Evolutionary conservation across 2,888 invertebrate species (phyloP), one percentile per base, ranked within the genome.

Genomic region (Agrenia bidenticulata): DNA sequence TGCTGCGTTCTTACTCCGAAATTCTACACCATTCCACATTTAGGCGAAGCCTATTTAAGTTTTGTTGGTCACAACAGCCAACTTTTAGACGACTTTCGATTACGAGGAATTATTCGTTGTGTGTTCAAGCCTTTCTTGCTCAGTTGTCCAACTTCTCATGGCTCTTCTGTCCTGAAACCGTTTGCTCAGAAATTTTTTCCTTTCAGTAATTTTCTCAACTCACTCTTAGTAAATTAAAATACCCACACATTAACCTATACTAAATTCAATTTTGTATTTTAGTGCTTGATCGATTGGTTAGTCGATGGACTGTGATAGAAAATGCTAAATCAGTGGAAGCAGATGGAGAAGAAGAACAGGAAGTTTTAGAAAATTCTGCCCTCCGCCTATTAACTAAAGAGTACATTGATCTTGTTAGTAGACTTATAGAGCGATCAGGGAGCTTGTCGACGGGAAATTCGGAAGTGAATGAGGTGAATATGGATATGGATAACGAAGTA

Each of bases 151-250:
- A 26, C 51, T 0, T 42, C 67, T 2, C 63, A 67, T 26, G 65
- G 63, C 9, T 41, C 60, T 1, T 32, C 54, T 1, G 65, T 74
- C n/a, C 50, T 70, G 37, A 64, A 64, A 23, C 70, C 73, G 5
- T 76, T 76, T 49, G 32, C 72, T 19, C 72, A 69, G 54, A 67
- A 64, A 7, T 76, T 74, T 67, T 66, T 71, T 17, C 72, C 73
- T 21, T 74, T 73, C 45, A 70, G 76, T 76, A 72, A 71, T 63
- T 19, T 17, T 2, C 45, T 17, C n/a, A n/a, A 13, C n/a, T 49
- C 9, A 11, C 53, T 5, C 5, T 4, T 7, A 13, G 9, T 9
- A 53, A 53, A 21, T 26, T 53, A 53, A 5, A 9, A 21, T 24
- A 49, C n/a, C 49, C 24, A 55, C 54, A 2, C 13, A 45, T 11